Evolutionary conservation across 2,113 vertebrate species (phyloP).

Genomic region (Amphilophus citrinellus): DNA sequence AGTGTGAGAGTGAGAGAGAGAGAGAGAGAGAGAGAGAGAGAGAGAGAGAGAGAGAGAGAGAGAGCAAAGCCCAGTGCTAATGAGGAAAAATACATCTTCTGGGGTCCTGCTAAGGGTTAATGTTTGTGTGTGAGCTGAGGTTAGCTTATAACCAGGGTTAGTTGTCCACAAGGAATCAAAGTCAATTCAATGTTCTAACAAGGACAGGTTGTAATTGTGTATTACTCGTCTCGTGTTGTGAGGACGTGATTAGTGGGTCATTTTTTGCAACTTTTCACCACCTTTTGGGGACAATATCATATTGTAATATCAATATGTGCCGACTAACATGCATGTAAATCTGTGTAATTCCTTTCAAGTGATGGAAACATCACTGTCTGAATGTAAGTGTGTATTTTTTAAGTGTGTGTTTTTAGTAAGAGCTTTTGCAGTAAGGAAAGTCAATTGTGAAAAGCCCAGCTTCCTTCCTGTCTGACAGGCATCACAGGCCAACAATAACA

Average conservation of each 20-base stretch:
- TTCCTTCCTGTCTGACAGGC: constrained; percentile 72
- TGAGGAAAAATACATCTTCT: not conserved
- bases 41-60: not conserved
- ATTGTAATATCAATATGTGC: too few relatives aligned
- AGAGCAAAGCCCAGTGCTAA: not conserved
- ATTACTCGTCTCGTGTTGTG: not conserved
- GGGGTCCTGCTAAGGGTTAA: not conserved
- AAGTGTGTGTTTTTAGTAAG: constrained; percentile 15
- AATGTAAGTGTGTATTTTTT: constrained; percentile 2
- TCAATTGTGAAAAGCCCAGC: constrained; percentile 54
- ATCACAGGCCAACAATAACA: constrained; percentile 64
- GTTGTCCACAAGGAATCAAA: not conserved
- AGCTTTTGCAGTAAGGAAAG: constrained; percentile 54
- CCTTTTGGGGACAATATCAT: not conserved
- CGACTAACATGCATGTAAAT: not conserved
- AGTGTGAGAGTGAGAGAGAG: too few relatives aligned
- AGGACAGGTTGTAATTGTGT: not conserved
- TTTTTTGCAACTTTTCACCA: not conserved
- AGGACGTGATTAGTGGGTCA: not conserved
- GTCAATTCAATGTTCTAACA: not conserved
- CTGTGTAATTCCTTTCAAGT: not conserved
- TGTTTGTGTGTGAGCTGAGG: not conserved
- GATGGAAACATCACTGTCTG: not conserved
- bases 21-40: not conserved
- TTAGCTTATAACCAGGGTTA: not conserved